phyloP scores from a whole-genome alignment of 2,113 vertebrate genomes.

The Hydrolagus affinis region DNA sequence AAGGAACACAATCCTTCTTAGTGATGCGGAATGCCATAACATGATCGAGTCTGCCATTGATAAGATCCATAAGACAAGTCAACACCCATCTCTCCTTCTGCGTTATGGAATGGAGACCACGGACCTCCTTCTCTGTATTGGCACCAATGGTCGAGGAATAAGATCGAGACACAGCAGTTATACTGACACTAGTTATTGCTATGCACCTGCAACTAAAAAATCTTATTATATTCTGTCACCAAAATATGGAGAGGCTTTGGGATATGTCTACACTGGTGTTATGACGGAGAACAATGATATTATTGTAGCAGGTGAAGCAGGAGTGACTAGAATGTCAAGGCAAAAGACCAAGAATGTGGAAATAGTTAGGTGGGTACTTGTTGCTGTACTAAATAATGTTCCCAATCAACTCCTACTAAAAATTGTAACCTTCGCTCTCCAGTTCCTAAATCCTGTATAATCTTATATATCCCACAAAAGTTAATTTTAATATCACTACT shows the following conservation, averaged over 20 bases:
- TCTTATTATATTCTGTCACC: conserved; percentile 89
- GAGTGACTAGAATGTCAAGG: conserved; percentile 66
- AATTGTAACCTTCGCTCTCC: no score
- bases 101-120: conserved; percentile 95
- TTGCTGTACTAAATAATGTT: no score
- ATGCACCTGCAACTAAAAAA: conserved; percentile 63
- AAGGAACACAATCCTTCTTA: conserved; percentile 72
- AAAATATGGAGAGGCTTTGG: conserved; percentile 77
- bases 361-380: conserved; percentile 76
- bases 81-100: conserved; percentile 61
- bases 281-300: conserved; percentile 81
- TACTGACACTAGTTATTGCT: conserved; percentile 86
- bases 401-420: no score
- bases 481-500: no score
- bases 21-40: conserved; percentile 63
- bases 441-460: no score
- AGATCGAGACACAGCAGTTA: conserved; percentile 74
- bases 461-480: no score
- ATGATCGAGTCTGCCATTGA: conserved; percentile 58
- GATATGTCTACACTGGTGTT: conserved; percentile 74
- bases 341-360: conserved; percentile 75
- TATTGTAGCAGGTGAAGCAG: conserved; percentile 81
- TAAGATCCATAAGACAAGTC: conserved; percentile 51
- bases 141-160: conserved; percentile 79
- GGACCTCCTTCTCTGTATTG: conserved; percentile 80